These are phyloP conservation scores for Phyllotreta cruciferae DNA, from an alignment of 2,888 invertebrate genomes.

Conservation along the genomic window DNA sequence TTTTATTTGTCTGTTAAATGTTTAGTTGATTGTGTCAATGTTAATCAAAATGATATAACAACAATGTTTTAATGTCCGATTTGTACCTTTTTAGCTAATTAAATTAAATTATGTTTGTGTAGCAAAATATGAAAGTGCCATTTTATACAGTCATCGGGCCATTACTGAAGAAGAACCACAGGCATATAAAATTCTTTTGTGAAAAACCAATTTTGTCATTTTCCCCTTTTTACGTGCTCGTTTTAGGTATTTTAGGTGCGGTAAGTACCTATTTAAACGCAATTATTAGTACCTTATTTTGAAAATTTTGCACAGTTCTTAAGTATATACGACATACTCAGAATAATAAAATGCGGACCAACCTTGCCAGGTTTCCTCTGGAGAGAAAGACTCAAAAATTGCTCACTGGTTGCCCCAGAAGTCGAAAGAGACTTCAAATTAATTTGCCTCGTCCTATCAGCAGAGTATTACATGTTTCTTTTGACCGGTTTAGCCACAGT, in stretches of 20 bases:
- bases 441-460: constrained; percentile 54
- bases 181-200: constrained; percentile 48
- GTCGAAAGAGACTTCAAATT: constrained; percentile 56
- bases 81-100: no score
- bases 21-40: no score
- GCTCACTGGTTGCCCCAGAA: constrained; percentile 50
- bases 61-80: no score
- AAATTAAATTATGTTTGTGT: no score
- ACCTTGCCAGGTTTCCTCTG: constrained; percentile 51
- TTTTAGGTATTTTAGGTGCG: constrained; percentile 55
- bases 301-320: constrained; percentile 40
- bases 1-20: no score
- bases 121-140: constrained; percentile 50
- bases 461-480: constrained; percentile 55
- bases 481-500: constrained; percentile 54
- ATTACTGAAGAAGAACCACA: constrained; percentile 46
- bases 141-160: constrained; percentile 52
- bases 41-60: no score
- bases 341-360: constrained; percentile 53
- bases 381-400: constrained; percentile 48
- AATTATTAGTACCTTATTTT: neutral
- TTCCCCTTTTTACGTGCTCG: constrained; percentile 51
- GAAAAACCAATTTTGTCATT: constrained; percentile 47
- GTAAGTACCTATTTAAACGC: constrained; percentile 37
- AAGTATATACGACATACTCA: constrained; percentile 53